Base-by-base conservation (phyloP, 2,888 invertebrate species). In the Melanophora roralis region DNA sequence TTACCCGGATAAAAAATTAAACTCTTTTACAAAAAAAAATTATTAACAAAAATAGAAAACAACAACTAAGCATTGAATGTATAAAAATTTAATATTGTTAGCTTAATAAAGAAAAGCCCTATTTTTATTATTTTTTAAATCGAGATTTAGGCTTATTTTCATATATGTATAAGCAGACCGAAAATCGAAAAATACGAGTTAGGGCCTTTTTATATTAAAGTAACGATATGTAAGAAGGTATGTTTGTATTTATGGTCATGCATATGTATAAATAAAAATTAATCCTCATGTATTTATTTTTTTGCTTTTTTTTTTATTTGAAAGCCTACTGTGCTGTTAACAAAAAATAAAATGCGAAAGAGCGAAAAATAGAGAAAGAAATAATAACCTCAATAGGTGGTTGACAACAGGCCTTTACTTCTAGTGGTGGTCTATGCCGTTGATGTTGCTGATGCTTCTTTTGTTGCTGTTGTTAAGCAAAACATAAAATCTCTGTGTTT, bases 311-410 rank as follows among this genome's bases (percentile, higher is more conserved):
- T n/a, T n/a, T 45, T 34, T 57, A 21, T 51, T 60, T 53, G 40
- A 53, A 80, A 75, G 75, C 80, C 80, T 80, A 76, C 80, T 57
- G 72, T 72, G 80, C 75, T 75, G 65, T 75, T 51, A 45, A 64
- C 12, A 32, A 51, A 27, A 59, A 9, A 59, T 62, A 67, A 16
- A 14, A 62, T 34, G 8, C 36, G 53, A 1, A 16, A 32, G 19
- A 23, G n/a, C 0, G 40, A 27, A 12, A 51, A 36, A 21, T 14
- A n/a, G 7, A 32, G 32, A 27, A 47, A 55, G 62, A 75, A 75
- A 76, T 80, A 80, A 80, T 76, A 80, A 80, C 72, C 80, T 72
- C 75, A 49, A 76, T 80, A 80, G 80, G 80, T 59, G 80, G 75
- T 80, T 80, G 80, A 80, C 80, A 80, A 72, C 75, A 80, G 75